Conservation (phyloP, 2,888 invertebrate species). For the Dynastes hyllus region DNA sequence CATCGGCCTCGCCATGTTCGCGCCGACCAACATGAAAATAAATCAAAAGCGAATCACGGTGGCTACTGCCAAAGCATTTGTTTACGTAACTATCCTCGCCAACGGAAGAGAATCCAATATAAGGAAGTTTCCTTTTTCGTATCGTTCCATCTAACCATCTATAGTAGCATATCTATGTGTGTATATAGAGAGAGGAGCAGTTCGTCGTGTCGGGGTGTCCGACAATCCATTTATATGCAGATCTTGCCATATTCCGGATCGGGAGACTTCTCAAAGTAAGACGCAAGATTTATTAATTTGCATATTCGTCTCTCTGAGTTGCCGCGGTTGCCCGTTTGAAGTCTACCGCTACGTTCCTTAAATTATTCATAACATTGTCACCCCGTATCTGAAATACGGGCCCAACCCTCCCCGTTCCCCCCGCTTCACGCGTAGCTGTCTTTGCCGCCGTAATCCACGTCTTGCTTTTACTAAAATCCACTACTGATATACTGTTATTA, state of each 20-base stretch:
- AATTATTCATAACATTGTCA: constrained; percentile 70
- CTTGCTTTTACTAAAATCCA: constrained; percentile 31
- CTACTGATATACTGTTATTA: constrained; percentile 20
- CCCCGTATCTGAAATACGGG: constrained; percentile 63
- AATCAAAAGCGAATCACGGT: constrained; percentile 44
- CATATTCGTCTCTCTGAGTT: constrained; percentile 65
- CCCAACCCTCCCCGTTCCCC: constrained; percentile 31
- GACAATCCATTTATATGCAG: constrained; percentile 69
- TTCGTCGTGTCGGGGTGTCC: constrained; percentile 57
- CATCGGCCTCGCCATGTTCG: background rate
- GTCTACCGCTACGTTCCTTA: constrained; percentile 65
- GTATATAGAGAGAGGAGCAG: background rate
- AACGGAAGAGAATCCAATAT: constrained; percentile 52
- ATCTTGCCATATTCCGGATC: constrained; percentile 64
- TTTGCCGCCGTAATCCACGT: constrained; percentile 20
- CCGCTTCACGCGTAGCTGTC: background rate
- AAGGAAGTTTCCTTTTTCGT: constrained; percentile 51
- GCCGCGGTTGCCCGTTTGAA: constrained; percentile 63
- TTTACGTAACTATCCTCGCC: constrained; percentile 46
- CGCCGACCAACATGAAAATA: constrained; percentile 33
- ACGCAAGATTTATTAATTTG: constrained; percentile 70
- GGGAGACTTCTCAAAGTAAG: constrained; percentile 67
- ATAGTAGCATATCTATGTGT: background rate
- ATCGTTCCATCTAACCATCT: constrained; percentile 4
- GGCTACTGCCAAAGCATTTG: constrained; percentile 40